Percentiles rank a stretch among this genome's conserved stretches.
Conservation (phyloP, 2,113 vertebrate species). For the Centrocercus urophasianus region DNA sequence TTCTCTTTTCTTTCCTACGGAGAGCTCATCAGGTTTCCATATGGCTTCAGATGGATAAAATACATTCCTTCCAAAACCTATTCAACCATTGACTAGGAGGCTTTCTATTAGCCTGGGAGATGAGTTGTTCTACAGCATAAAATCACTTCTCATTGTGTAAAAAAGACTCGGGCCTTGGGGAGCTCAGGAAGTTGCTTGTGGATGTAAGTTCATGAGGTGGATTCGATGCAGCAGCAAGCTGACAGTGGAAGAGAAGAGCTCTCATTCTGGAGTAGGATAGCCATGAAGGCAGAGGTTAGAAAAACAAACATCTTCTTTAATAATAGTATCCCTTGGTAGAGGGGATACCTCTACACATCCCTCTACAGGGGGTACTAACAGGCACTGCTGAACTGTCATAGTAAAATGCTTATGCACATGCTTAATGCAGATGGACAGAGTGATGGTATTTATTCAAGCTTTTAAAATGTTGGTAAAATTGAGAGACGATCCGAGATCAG, state of each 20-base stretch:
- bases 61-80: too few relatives aligned
- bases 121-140: neutral
- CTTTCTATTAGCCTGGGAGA: neutral
- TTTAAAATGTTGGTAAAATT: neutral
- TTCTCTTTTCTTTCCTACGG: neutral
- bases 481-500: neutral
- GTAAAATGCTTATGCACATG: neutral
- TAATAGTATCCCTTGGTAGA: neutral
- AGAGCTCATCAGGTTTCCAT: neutral
- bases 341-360: too few relatives aligned
- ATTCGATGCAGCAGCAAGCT: neutral
- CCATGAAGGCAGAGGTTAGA: neutral
- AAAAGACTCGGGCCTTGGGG: neutral
- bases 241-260: neutral
- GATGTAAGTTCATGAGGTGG: too few relatives aligned
- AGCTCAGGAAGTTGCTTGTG: neutral
- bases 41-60: neutral
- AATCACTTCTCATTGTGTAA: neutral
- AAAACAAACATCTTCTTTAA: neutral
- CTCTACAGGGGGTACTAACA: neutral
- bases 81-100: neutral
- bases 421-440: too few relatives aligned
- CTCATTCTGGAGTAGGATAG: neutral
- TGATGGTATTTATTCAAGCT: neutral
- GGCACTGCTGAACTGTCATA: fast-evolving